Base-by-base conservation (phyloP, 2,888 invertebrate species). In the Phortica magna region DNA sequence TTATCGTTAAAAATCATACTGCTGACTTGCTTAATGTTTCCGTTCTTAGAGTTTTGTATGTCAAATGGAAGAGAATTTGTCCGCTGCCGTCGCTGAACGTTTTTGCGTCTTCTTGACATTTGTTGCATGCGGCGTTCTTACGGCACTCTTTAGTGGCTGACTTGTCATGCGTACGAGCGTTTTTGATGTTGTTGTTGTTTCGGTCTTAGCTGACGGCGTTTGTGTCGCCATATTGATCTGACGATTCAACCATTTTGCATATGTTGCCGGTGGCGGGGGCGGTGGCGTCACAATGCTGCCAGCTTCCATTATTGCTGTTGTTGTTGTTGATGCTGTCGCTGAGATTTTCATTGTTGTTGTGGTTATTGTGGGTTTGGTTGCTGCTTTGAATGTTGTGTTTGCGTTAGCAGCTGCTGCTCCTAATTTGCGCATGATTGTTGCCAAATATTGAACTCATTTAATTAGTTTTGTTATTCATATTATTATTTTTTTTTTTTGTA, bases 191-290 rank as follows among this genome's bases (percentile, higher is more conserved):
- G 68, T 68, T 64, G 64, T 73, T 78, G 72, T 67, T 80, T 65
- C 75, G 76, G 70, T 76, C 67, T 72, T 74, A 74, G 77, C 74
- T 75, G 78, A 77, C 64, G 82, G 83, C 59, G 82, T 83, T 77
- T 83, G 83, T 74, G 83, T 83, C 70, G 83, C 82, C 78, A 81
- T 86, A 77, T 88, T 88, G 76, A 82, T 82, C 75, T 83, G 82
- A 75, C 88, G 87, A 74, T 81, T 77, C 74, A 82, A 81, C 77
- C 83, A 84, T 64, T 59, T 80, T 79, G 83, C 82, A 79, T 74
- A 82, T 85, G 85, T 88, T 85, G 89, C 82, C 85, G 84, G 83
- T 85, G 83, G 78, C 77, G 75, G 7, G 12, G 48, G 31, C 48
- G 67, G 1, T 17, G 42, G 14, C 9, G 57, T 1, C 19, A 67